A percentile compares a stretch with the other conserved stretches of the same genome.
These are phyloP conservation scores for Eilema caniola DNA, from an alignment of 2,888 invertebrate species.

Conservation along the genomic window DNA sequence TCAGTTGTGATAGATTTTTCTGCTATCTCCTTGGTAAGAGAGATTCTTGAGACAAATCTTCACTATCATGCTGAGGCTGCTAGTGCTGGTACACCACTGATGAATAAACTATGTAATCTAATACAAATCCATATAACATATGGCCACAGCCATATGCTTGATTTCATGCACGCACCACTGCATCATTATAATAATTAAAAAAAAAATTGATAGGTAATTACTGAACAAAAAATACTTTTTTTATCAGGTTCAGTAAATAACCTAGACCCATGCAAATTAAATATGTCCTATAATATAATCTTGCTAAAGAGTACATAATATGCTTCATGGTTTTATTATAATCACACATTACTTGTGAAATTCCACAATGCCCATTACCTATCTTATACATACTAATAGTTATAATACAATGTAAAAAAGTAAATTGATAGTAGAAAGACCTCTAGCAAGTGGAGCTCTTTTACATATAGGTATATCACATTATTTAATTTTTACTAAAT, in stretches of 20 bases:
- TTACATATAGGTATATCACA: conserved; percentile 16
- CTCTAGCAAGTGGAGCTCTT: conserved; percentile 17
- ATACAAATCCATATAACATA: too few relatives aligned
- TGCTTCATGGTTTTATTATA: conserved; percentile 38
- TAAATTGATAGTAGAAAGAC: conserved; percentile 43
- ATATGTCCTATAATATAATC: conserved; percentile 34
- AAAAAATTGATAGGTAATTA: too few relatives aligned
- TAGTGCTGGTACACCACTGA: too few relatives aligned
- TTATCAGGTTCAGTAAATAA: conserved; percentile 17
- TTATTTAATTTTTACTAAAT: neutral
- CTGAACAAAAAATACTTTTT: neutral
- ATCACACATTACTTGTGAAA: too few relatives aligned
- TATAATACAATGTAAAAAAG: neutral
- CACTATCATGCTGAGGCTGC: too few relatives aligned
- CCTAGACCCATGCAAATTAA: conserved; percentile 18
- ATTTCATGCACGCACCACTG: too few relatives aligned
- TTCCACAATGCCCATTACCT: conserved; percentile 20
- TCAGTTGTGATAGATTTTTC: neutral
- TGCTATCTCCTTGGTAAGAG: neutral
- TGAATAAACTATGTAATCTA: too few relatives aligned
- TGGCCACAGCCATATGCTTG: too few relatives aligned
- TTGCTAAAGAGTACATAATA: conserved; percentile 35
- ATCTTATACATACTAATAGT: conserved; percentile 7
- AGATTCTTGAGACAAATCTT: too few relatives aligned
- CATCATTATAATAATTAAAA: too few relatives aligned